Percentiles rank a stretch among this genome's conserved stretches.
Conservation (phyloP, 1,140 invertebrate genomes). For the Matsumurasca onukii region DNA sequence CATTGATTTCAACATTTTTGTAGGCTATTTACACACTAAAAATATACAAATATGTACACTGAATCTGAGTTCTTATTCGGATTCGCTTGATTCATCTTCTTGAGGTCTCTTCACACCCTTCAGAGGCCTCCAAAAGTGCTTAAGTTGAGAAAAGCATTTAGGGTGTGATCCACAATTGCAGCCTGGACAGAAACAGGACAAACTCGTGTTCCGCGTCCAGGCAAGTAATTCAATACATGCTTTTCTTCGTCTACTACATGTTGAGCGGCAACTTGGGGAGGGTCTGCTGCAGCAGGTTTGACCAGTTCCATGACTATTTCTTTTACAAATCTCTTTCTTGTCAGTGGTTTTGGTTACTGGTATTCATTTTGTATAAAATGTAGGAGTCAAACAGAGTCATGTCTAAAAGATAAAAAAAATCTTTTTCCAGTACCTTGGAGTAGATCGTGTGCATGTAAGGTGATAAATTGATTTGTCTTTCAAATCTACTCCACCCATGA, state of each 20-base stretch:
- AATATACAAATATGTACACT: too few relatives aligned
- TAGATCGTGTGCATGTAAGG: conserved; percentile 15
- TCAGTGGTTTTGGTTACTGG: conserved; percentile 21
- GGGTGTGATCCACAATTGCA: background rate
- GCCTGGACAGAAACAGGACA: background rate
- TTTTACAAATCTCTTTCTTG: background rate
- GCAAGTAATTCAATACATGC: background rate
- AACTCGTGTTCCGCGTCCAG: background rate
- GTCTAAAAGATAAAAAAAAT: conserved; percentile 25
- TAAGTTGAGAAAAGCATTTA: background rate
- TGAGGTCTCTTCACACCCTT: too few relatives aligned
- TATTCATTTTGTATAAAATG: conserved; percentile 17
- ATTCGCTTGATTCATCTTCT: too few relatives aligned
- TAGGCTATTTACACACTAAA: too few relatives aligned
- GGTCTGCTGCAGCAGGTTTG: background rate
- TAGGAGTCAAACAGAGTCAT: conserved; percentile 26
- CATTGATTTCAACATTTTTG: too few relatives aligned
- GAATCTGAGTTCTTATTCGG: too few relatives aligned
- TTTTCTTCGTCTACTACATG: background rate
- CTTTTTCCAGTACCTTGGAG: conserved; percentile 25
- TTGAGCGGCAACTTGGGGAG: background rate
- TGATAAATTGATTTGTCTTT: conserved; percentile 27
- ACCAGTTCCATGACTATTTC: background rate
- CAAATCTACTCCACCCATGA: conserved; percentile 24
- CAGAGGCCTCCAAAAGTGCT: background rate